Conservation (phyloP, 64 coral and sea anemone genomes). For the Montipora efflorescens region DNA sequence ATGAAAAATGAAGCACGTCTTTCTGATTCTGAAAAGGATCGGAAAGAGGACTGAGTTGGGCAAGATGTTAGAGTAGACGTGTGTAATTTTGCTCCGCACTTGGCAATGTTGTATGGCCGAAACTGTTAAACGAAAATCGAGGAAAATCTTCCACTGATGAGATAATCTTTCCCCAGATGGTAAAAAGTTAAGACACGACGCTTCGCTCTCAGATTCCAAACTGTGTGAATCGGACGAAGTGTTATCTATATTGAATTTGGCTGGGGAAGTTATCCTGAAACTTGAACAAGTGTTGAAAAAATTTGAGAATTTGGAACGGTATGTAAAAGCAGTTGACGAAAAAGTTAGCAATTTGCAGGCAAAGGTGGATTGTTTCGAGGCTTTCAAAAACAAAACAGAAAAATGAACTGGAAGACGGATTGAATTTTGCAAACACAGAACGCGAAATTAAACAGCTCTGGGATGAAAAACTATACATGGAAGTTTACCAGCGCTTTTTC, state of each 20-base stretch:
- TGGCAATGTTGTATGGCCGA: constrained; percentile 4
- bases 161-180: neutral
- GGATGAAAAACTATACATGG: neutral
- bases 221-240: neutral
- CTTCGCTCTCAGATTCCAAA: neutral
- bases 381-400: too few species aligned
- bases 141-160: neutral
- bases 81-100: neutral
- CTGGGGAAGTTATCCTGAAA: neutral
- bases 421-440: neutral
- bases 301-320: neutral
- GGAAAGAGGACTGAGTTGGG: neutral
- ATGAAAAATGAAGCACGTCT: too few species aligned
- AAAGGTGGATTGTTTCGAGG: neutral
- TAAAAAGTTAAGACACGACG: neutral
- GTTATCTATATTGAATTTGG: neutral
- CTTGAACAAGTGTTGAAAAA: neutral
- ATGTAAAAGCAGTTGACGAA: neutral
- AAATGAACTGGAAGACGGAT: neutral
- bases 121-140: neutral
- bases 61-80: neutral
- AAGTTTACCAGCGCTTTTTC: neutral
- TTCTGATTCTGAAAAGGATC: too few species aligned
- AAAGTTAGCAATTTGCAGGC: neutral
- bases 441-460: too few species aligned